phyloP scores from a whole-genome alignment of 37 sponge, comb jelly and placozoan genomes.

The Dysidea cf. avara region DNA sequence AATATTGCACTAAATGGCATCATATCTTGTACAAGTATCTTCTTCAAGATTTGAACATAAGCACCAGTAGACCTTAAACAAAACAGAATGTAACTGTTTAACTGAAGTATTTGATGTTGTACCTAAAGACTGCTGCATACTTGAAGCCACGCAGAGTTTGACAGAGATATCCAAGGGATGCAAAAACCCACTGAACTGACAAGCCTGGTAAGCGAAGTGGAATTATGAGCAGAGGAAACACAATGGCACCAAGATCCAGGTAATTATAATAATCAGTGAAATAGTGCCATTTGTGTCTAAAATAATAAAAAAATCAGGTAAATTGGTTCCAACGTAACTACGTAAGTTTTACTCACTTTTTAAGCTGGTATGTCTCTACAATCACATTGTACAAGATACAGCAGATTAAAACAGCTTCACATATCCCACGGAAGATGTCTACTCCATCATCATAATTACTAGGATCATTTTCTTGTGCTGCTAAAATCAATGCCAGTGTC shows the following conservation, averaged over 20 bases:
- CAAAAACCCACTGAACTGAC: slow-evolving; percentile 24
- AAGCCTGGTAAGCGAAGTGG: slow-evolving; percentile 8
- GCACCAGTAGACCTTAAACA: slow-evolving; percentile 58
- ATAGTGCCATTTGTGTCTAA: slow-evolving; percentile 9
- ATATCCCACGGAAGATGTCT: slow-evolving; percentile 20
- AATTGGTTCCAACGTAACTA: too few relatives aligned
- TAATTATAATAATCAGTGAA: slow-evolving; percentile 6
- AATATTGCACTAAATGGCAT: slow-evolving; percentile 55
- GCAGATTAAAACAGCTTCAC: slow-evolving; percentile 1
- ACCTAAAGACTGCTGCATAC: slow-evolving; percentile 19
- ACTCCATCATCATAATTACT: slow-evolving; percentile 6
- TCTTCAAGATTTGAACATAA: slow-evolving; percentile 41
- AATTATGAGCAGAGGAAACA: slow-evolving; percentile 28
- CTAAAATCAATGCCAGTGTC: slow-evolving; percentile 15
- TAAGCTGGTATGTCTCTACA: slow-evolving; percentile 14
- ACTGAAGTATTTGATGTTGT: too few relatives aligned
- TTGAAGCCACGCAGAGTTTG: slow-evolving; percentile 7
- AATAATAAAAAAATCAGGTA: background rate
- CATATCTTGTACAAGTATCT: slow-evolving; percentile 43
- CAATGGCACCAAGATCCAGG: slow-evolving; percentile 13
- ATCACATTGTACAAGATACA: slow-evolving; percentile 5
- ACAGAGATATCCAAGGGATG: slow-evolving; percentile 10
- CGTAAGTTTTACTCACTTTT: background rate
- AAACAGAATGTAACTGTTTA: too few relatives aligned
- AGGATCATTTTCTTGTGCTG: slow-evolving; percentile 7